Base-by-base conservation (phyloP, 2,888 invertebrate species). In the Caenorhabditis afra region DNA sequence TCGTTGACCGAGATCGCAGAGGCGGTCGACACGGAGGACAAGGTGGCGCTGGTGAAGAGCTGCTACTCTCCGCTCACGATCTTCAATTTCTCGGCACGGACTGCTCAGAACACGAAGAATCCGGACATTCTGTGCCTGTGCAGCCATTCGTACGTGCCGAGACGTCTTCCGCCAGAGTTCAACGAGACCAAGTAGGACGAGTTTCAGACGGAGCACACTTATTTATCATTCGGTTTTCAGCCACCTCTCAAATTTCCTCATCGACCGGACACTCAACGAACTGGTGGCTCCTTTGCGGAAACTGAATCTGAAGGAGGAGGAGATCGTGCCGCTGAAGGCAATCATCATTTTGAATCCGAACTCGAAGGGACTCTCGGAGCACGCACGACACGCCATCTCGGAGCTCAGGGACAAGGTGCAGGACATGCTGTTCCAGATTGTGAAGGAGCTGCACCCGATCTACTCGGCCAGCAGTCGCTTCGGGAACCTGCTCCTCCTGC, bases 361-460 rank as follows among this genome's bases (percentile, higher is more conserved):
- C 71, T 81, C 89, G 10, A 89, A 90, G 57, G 88, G 88, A 7
- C 77, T 89, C 8, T 88, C 89, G 0, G 79, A 83, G 7, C 83
- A 85, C 49, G 87, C 87, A 0, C 82, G 85, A 74, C 78, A 81
- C 18, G 85, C 82, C 37, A 87, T 90, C 44, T 78, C 82, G n/a
- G 87, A 87, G 23, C 66, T 90, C 23, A 73, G 89, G n/a, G 88
- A 89, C 76, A 85, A 85, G 52, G 84, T 89, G 18, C 89, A 89
- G 67, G 89, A 89, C 61, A 86, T 89, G 86, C 82, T 89, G n/a
- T 89, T 88, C 86, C 89, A 90, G 58, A 85, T 89, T n/a, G 87
- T 90, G 49, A 87, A 88, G 49, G 89, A 89, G 65, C 70, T 88
- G 4, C 86, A 89, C 76, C 88, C 87, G 8, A 77, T 81, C 29